Conservation (phyloP, 2,113 vertebrate species). For the Emberiza fucata region DNA sequence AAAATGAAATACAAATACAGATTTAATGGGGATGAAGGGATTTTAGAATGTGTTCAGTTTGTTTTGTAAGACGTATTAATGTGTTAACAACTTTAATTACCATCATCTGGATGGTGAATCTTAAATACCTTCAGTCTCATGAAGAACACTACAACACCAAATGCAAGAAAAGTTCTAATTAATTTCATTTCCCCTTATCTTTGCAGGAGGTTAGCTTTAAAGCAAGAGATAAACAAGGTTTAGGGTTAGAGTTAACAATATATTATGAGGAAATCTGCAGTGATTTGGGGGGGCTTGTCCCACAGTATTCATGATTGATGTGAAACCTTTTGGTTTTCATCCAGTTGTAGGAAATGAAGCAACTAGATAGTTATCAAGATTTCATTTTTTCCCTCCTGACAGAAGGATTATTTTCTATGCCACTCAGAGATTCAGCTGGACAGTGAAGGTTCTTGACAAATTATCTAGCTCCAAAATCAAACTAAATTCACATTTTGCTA, state of each 20-base stretch:
- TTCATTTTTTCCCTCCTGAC: background rate
- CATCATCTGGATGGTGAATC: background rate
- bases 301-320: background rate
- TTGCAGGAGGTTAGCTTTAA: background rate
- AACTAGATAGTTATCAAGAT: background rate
- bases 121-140: background rate
- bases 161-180: background rate
- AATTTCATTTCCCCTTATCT: background rate
- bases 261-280: background rate
- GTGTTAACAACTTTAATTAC: background rate
- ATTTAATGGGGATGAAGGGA: background rate
- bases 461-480: background rate
- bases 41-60: background rate
- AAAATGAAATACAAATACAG: background rate
- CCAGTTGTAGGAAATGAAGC: background rate
- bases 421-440: background rate
- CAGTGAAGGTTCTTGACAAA: background rate
- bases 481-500: background rate
- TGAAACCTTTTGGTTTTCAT: background rate
- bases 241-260: background rate
- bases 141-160: background rate
- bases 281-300: background rate
- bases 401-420: background rate
- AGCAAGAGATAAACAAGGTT: background rate
- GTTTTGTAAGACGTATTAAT: background rate